phyloP scores from a whole-genome alignment of 2,888 invertebrate genomes.

The Rhyacophila evoluta region DNA sequence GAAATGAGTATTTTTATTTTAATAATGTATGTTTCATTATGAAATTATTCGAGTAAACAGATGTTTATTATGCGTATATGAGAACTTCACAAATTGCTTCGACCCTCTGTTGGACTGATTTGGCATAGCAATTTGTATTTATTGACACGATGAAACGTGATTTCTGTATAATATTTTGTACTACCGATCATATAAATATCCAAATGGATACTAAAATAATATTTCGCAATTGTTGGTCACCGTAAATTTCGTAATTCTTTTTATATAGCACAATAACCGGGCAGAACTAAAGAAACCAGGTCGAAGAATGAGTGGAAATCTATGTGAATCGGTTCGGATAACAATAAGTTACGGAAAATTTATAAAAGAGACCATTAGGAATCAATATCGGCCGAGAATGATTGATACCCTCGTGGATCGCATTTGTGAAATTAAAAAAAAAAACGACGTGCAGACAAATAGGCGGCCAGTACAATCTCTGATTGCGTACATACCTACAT shows the following conservation, averaged over 20 bases:
- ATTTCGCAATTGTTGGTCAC: background rate
- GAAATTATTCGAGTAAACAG: too few relatives aligned
- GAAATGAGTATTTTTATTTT: too few relatives aligned
- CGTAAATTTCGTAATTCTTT: slow-evolving; percentile 25
- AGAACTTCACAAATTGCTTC: too few relatives aligned
- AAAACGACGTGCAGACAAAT: slow-evolving; percentile 28
- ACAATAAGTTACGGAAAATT: slow-evolving; percentile 34
- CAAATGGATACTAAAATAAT: too few relatives aligned
- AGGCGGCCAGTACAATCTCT: slow-evolving; percentile 7
- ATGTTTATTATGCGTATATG: too few relatives aligned
- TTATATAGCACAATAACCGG: slow-evolving; percentile 34
- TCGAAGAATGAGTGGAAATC: slow-evolving; percentile 34
- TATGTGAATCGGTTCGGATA: slow-evolving; percentile 20
- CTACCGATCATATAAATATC: too few relatives aligned
- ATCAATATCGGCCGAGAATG: slow-evolving; percentile 41
- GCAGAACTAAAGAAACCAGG: slow-evolving; percentile 34
- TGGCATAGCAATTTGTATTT: too few relatives aligned
- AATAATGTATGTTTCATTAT: too few relatives aligned
- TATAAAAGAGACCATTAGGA: slow-evolving; percentile 39
- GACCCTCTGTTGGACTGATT: too few relatives aligned
- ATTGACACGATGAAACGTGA: too few relatives aligned
- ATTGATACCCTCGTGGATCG: slow-evolving; percentile 47
- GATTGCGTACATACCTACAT: slow-evolving; percentile 29
- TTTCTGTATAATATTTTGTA: too few relatives aligned
- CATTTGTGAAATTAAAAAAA: slow-evolving; percentile 45